Percentiles rank a stretch among this genome's conserved stretches.
Evolutionary conservation across 2,797 vertebrate species (phyloP).

Genomic region (Atherinosoma microstoma): DNA sequence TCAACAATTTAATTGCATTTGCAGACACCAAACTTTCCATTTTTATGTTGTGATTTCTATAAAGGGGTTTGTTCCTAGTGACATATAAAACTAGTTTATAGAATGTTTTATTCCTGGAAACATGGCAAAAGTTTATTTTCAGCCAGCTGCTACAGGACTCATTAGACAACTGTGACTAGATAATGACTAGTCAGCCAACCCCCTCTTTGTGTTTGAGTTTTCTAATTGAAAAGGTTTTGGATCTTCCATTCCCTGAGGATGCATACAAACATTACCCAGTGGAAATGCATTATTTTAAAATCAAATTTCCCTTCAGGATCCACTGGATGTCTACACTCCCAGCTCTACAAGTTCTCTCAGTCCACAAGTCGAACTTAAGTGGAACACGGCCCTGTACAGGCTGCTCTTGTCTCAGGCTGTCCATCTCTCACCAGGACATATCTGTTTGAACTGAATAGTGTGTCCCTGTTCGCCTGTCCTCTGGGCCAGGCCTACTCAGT

Average conservation of each 20-base stretch:
- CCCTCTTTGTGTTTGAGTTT: neutral
- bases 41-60: neutral
- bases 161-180: neutral
- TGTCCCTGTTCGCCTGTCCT: conserved; percentile 46
- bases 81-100: neutral
- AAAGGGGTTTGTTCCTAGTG: neutral
- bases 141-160: neutral
- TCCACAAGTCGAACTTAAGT: neutral
- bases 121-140: neutral
- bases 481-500: conserved; percentile 36
- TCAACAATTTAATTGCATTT: too few species aligned
- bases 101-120: neutral
- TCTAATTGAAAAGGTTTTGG: neutral
- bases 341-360: neutral
- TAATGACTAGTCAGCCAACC: neutral
- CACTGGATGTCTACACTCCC: neutral
- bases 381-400: neutral
- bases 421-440: conserved; percentile 45
- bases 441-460: conserved; percentile 37
- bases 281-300: neutral
- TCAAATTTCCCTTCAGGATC: neutral
- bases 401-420: conserved; percentile 13
- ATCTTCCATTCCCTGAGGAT: neutral
- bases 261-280: neutral
- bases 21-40: neutral